A percentile compares a stretch with the other conserved stretches of the same genome.
These are phyloP conservation scores for Drosophila tristis DNA, from an alignment of 1,140 invertebrate species.

Conservation along the genomic window DNA sequence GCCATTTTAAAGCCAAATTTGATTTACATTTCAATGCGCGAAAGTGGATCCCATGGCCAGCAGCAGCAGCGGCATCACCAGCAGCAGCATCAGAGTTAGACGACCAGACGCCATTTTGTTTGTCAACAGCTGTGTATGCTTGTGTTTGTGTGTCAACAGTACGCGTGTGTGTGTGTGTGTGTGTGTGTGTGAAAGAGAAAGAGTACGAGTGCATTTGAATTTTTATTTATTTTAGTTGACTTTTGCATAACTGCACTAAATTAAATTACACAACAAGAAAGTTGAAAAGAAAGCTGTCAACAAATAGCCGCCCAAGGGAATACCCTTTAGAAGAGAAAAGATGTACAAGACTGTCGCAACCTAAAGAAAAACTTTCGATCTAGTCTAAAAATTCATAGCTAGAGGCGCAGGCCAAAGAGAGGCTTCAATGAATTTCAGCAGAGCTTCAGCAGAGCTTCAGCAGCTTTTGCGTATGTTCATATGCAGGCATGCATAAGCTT, in stretches of 20 bases:
- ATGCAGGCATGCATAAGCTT: no score
- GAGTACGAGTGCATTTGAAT: constrained; percentile 51
- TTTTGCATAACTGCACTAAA: constrained; percentile 71
- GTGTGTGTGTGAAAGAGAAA: constrained; percentile 7
- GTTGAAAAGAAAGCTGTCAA: constrained; percentile 4
- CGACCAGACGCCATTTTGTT: constrained; percentile 57
- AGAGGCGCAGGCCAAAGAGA: no score
- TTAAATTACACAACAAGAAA: constrained; percentile 69
- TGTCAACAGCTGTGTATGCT: constrained; percentile 23
- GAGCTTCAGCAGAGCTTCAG: no score
- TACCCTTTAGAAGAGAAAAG: constrained; percentile 10
- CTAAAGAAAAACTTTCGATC: no score
- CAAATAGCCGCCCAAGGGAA: not conserved
- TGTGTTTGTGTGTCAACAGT: not conserved
- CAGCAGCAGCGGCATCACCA: no score
- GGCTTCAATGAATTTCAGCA: no score
- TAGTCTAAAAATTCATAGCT: no score
- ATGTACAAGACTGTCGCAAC: no score
- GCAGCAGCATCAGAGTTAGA: constrained; percentile 39
- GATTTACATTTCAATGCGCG: constrained; percentile 77
- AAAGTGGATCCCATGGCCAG: constrained; percentile 51
- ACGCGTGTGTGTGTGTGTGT: not conserved
- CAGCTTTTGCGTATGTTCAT: no score
- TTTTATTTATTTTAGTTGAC: constrained; percentile 72
- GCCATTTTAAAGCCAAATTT: constrained; percentile 73